Evolutionary conservation across 2,113 vertebrate species (phyloP), one percentile per base, ranked within the genome.

Genomic region (Ploceus nigricollis): DNA sequence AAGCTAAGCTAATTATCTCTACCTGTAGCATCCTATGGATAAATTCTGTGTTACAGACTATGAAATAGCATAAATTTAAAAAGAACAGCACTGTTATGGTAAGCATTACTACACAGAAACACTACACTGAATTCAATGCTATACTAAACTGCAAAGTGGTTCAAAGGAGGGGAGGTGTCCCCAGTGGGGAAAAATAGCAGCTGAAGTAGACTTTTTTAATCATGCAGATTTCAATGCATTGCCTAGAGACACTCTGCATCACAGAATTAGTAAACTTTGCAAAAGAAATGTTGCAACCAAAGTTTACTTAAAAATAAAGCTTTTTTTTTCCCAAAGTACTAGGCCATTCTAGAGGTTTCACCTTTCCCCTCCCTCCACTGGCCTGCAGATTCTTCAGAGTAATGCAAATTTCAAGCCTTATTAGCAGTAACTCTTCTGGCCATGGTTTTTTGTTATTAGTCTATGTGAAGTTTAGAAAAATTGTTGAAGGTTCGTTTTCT

Each of bases 341-440:
- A n/a, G 27, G 37, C 60, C 87, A 77, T 81, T 77, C 42, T 30
- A 82, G 78, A 30, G 18, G 57, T 75, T 57, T 51, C 31, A 42
- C 25, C 19, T 82, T 82, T 75, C 56, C 30, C 10, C 13, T 87
- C n/a, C 50, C 42, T 73, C 50, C 40, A 47, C 16, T 28, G 50
- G 8, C 28, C 83, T 91, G 30, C 11, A 10, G 54, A 88, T 82
- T 90, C 75, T 92, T 94, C 90, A 84, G 64, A 96, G 28, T 40
- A 93, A 79, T 89, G 28, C 10, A 21, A 57, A 93, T 94, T 89
- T 96, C 56, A 81, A 94, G 68, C 54, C 44, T 93, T 83, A 87
- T 93, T 94, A 97, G 87, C 44, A 93, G 48, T 48, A 82, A 85
- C 14, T 6, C n/a, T 82, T 71, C 18, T 66, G 48, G 75, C 27